phyloP scores from a whole-genome alignment of 2,113 vertebrate species.

The Dasyornis broadbenti region DNA sequence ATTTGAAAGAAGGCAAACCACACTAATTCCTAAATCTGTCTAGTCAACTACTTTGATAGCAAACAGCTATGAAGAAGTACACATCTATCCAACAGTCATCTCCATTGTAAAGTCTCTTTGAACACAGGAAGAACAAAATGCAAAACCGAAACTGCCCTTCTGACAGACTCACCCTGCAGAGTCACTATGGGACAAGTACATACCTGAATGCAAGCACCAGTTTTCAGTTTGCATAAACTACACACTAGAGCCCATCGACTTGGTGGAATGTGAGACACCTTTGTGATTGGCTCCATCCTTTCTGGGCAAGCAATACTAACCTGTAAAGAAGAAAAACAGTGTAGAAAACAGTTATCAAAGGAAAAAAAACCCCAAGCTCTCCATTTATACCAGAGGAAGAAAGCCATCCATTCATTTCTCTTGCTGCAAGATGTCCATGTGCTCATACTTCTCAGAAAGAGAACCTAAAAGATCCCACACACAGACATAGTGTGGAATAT shows the following conservation, averaged over 20 bases:
- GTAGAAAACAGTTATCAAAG: neutral
- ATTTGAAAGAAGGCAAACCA: neutral
- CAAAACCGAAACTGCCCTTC: neutral
- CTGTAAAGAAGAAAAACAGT: conserved; percentile 64
- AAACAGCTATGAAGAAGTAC: neutral
- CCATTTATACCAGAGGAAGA: neutral
- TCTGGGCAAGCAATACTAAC: conserved; percentile 97
- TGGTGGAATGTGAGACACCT: conserved; percentile 95
- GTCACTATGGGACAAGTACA: neutral
- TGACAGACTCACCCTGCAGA: neutral
- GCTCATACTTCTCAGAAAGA: neutral
- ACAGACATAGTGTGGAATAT: neutral
- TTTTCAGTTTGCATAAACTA: conserved; percentile 95
- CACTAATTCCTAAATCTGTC: neutral
- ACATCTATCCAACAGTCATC: neutral
- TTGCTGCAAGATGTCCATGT: neutral
- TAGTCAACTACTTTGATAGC: neutral
- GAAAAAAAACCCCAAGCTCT: neutral
- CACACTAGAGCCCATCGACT: conserved; percentile 98
- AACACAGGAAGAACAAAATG: neutral
- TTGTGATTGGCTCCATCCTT: conserved; percentile 98
- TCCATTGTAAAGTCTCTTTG: neutral
- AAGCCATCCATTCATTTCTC: neutral
- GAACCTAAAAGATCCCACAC: neutral
- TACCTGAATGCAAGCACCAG: conserved; percentile 97